Evolutionary conservation across 2,113 vertebrate species (phyloP).

Genomic region (Coptodon rendalli): DNA sequence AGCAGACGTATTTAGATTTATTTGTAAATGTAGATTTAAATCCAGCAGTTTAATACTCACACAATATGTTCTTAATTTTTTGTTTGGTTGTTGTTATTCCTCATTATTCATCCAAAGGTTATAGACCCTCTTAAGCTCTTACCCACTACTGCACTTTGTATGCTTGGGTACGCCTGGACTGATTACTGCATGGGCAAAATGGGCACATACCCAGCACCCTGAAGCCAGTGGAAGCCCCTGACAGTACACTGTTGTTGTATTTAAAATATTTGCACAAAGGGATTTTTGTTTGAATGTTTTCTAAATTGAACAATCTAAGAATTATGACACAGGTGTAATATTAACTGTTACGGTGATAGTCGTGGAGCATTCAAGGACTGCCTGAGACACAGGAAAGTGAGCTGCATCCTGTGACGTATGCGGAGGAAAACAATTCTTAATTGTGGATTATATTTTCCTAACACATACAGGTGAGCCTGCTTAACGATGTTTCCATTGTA

Average conservation of each 20-base stretch:
- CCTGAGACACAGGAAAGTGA: not conserved
- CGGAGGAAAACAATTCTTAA: not conserved
- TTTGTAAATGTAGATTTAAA: not conserved
- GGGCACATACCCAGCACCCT: not conserved
- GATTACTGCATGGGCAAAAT: not conserved
- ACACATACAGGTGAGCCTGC: not conserved
- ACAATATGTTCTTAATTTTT: not conserved
- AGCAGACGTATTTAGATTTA: not conserved
- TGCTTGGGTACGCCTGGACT: fast-evolving
- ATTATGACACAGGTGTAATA: fast-evolving
- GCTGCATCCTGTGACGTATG: not conserved
- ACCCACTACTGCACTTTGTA: not conserved
- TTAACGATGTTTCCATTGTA: not conserved
- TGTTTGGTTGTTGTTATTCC: not conserved
- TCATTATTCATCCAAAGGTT: fast-evolving
- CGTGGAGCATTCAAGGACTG: not conserved
- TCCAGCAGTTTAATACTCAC: not conserved
- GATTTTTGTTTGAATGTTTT: not conserved
- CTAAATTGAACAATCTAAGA: not conserved
- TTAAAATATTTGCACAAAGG: not conserved
- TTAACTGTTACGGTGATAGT: not conserved
- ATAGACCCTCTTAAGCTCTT: fast-evolving
- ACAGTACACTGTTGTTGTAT: fast-evolving
- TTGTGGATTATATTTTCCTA: not conserved
- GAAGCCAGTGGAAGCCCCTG: fast-evolving